Evolutionary conservation across 2,888 invertebrate genomes (phyloP).

Genomic region (Dryadula phaetusa): DNA sequence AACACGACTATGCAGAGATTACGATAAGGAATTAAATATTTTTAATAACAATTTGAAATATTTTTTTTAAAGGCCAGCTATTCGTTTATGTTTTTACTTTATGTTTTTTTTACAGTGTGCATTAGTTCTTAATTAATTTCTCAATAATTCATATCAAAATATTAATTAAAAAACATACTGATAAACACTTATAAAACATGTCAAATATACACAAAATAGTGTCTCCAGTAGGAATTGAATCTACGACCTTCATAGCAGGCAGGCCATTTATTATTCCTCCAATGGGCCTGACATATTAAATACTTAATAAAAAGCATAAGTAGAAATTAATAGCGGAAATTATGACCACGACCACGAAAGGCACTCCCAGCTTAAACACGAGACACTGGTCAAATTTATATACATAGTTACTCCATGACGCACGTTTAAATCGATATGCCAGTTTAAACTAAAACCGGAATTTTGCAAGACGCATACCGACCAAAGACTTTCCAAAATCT

Average conservation of each 20-base stretch:
- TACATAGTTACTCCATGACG: constrained; percentile 6
- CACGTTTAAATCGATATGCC: constrained; percentile 24
- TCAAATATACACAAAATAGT: not conserved
- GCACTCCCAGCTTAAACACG: constrained; percentile 20
- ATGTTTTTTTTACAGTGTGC: no score
- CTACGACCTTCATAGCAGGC: not conserved
- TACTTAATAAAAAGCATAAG: not conserved
- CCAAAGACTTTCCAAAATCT: constrained; percentile 11
- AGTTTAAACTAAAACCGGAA: constrained; percentile 27
- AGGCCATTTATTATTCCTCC: not conserved
- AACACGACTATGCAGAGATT: no score
- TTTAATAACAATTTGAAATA: no score
- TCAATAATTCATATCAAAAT: no score
- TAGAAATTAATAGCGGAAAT: not conserved
- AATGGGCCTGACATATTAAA: not conserved
- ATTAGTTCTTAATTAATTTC: no score
- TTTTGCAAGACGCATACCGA: constrained; percentile 29
- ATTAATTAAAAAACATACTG: no score
- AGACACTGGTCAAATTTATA: constrained; percentile 12
- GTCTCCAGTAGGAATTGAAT: not conserved
- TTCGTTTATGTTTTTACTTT: no score
- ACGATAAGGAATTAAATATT: no score
- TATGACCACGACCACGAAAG: not conserved
- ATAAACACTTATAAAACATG: not conserved
- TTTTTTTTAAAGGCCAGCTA: no score